Evolutionary conservation across 1,140 invertebrate genomes (phyloP).

Genomic region (Pachyrhynchus sulphureomaculatus): DNA sequence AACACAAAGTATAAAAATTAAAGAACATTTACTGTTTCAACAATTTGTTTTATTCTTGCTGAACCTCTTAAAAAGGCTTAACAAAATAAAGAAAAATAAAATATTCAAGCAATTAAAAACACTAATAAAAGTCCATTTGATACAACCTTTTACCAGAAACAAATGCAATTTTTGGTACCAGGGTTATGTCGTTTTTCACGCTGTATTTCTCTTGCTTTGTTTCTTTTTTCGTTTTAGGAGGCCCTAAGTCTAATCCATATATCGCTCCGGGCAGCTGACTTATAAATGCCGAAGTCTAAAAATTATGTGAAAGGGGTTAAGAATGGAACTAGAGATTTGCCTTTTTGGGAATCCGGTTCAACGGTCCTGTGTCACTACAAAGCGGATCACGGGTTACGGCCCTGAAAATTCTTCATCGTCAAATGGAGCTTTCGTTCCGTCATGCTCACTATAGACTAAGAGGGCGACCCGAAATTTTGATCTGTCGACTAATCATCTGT

Average conservation of each 20-base stretch:
- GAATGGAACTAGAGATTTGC: too few species aligned
- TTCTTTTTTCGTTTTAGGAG: conserved; percentile 29
- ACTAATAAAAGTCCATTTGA: conserved; percentile 38
- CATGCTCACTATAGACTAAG: too few species aligned
- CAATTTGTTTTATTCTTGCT: not conserved
- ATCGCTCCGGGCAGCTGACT: conserved; percentile 39
- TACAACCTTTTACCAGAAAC: conserved; percentile 38
- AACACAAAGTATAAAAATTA: conserved; percentile 26
- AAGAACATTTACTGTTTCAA: conserved; percentile 44
- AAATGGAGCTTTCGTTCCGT: too few species aligned
- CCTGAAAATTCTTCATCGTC: too few species aligned
- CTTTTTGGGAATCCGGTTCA: too few species aligned
- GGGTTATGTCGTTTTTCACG: conserved; percentile 30
- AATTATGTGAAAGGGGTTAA: conserved; percentile 3
- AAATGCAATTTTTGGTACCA: conserved; percentile 38
- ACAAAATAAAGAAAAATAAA: too few species aligned
- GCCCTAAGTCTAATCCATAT: conserved; percentile 41
- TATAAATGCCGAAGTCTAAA: conserved; percentile 38
- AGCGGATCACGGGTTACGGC: too few species aligned
- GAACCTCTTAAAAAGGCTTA: too few species aligned
- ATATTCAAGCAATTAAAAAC: not conserved
- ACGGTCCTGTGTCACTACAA: too few species aligned
- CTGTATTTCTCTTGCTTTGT: conserved; percentile 23
- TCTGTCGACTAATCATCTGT: too few species aligned
- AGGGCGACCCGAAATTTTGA: too few species aligned